A percentile compares a stretch with the other conserved stretches of the same genome.
Evolutionary conservation across 2,888 invertebrate species (phyloP).

Genomic region (Caenorhabditis plicata): DNA sequence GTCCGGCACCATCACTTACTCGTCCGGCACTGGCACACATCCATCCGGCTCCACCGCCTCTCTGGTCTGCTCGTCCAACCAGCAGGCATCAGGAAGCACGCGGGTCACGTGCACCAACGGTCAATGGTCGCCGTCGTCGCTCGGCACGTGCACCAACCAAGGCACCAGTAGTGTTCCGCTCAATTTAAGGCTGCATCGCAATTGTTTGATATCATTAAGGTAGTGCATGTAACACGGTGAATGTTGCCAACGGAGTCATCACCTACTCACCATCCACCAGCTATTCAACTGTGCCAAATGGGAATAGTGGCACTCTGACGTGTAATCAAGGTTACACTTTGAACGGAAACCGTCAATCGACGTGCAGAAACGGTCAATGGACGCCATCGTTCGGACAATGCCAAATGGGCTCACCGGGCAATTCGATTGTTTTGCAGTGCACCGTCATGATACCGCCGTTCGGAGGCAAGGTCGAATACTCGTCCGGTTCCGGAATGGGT

Average conservation of each 20-base stretch:
- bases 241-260: constrained; percentile 4
- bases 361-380: constrained; percentile 1
- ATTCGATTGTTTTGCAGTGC: constrained; percentile 13
- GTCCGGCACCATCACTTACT: constrained; percentile 14
- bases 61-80: constrained; percentile 42
- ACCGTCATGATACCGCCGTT: constrained; percentile 28
- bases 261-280: background rate
- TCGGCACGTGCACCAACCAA: constrained; percentile 26
- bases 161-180: too few species aligned
- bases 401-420: background rate
- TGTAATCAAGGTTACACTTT: constrained; percentile 2
- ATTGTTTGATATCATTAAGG: too few species aligned
- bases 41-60: constrained; percentile 41
- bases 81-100: constrained; percentile 15
- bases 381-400: constrained; percentile 3
- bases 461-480: constrained; percentile 26
- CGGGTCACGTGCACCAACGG: constrained; percentile 17
- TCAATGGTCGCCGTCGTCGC: constrained; percentile 20
- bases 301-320: constrained; percentile 1
- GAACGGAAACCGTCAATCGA: background rate
- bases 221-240: too few species aligned
- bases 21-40: constrained; percentile 1
- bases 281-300: background rate
- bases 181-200: too few species aligned
- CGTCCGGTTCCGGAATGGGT: constrained; percentile 21